Base-by-base conservation (phyloP, 2,888 invertebrate genomes). In the Gasteruption jaculator region DNA sequence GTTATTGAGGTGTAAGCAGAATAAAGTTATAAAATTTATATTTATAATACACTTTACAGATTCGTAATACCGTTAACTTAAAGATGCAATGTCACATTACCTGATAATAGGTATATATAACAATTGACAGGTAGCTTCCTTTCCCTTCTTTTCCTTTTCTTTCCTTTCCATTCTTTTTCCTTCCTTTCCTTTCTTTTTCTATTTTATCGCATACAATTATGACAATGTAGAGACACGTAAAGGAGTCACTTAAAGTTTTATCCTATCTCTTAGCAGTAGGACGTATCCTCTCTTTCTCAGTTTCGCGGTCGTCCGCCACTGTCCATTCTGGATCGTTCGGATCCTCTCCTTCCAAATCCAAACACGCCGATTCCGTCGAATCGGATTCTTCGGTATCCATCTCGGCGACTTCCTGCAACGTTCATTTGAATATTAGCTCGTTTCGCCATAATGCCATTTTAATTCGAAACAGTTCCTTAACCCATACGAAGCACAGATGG, bases 261-360 rank as follows among this genome's bases (percentile, higher is more conserved):
- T 65, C 67, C 70, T 70, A 70, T 70, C 70, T 70, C 48, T 70
- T 70, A 55, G 68, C 68, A 39, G 68, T 69, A 41, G 63, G 64
- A 54, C 69, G 66, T 58, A 70, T 68, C 63, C 68, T 60, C 41
- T 69, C 70, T 55, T 69, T 70, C 53, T 70, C 70, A 48, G 60
- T 60, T 43, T 70, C 69, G 41, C 65, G 61, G 46, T 74, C 76
- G 39, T 75, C 76, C 1, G 65, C 65, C 36, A 71, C 79, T 14
- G 80, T 81, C 91, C 91, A 91, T 64, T 90, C 90, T 5, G 83
- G 84, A 74, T 90, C 90, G 65, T 89, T 87, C 18, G 89, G 89
- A 71, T 90, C 90, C 63, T 88, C 88, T 44, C 65, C 69, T 29
- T 69, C 71, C 46, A 71, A 62, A 50, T 86, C 86, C 48, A 78